These are phyloP conservation scores for Aphaenogaster rudis DNA, from an alignment of 1,140 invertebrate species.

Conservation along the genomic window DNA sequence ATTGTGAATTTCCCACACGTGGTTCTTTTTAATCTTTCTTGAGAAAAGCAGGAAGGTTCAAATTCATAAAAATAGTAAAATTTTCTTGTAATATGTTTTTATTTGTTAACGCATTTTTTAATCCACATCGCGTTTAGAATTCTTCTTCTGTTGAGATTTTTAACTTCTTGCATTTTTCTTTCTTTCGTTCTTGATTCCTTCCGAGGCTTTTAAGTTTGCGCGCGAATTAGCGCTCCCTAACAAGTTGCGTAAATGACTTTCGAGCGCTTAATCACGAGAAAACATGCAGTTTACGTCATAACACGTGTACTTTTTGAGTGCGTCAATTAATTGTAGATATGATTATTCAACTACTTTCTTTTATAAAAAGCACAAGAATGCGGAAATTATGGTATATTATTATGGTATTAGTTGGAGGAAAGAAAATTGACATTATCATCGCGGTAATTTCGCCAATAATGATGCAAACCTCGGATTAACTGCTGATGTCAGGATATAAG, in stretches of 20 bases:
- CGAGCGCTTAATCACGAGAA: constrained; percentile 38
- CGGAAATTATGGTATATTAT: constrained; percentile 24
- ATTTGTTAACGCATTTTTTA: neutral
- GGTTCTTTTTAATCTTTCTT: neutral
- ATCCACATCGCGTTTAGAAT: neutral
- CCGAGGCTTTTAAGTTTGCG: neutral
- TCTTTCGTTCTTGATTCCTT: neutral
- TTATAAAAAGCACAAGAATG: constrained; percentile 33
- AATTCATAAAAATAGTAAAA: neutral
- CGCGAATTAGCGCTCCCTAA: constrained; percentile 31
- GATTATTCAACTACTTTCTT: constrained; percentile 40
- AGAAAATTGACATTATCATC: constrained; percentile 15
- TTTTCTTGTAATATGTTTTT: neutral
- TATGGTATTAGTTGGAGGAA: neutral
- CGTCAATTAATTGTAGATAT: constrained; percentile 42
- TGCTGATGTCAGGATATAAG: constrained; percentile 1
- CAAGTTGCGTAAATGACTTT: constrained; percentile 38
- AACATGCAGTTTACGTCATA: constrained; percentile 32
- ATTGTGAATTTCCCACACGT: neutral
- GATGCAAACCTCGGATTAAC: neutral
- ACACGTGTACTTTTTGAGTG: constrained; percentile 1
- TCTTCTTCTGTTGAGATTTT: neutral
- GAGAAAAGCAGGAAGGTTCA: neutral
- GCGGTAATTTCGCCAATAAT: neutral
- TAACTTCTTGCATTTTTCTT: neutral